Conservation (phyloP, 2,888 invertebrate species). For the Tricholauxania praeusta region DNA sequence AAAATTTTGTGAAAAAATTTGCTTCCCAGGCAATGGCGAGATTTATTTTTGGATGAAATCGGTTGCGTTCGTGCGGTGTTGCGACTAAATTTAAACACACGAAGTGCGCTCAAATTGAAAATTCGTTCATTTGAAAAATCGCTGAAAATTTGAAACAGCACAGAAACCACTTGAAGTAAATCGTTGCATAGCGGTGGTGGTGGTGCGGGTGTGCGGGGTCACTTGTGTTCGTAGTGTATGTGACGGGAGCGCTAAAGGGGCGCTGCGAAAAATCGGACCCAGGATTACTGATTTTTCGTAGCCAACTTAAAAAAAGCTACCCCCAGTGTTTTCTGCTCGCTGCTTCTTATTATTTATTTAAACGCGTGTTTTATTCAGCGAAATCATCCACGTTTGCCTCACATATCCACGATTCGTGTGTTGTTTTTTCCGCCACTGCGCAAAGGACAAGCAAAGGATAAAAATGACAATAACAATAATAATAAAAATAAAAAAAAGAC, state of each 20-base stretch:
- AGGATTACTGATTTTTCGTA: slow-evolving; percentile 58
- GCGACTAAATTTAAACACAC: slow-evolving; percentile 62
- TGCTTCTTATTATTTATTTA: slow-evolving; percentile 26
- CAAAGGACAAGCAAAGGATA: slow-evolving; percentile 18
- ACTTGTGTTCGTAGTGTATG: background rate
- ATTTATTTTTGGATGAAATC: slow-evolving; percentile 63
- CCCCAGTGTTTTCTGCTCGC: slow-evolving; percentile 15
- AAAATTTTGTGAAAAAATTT: slow-evolving; percentile 51
- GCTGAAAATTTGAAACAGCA: slow-evolving; percentile 7
- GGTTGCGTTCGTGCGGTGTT: slow-evolving; percentile 52
- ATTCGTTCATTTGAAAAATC: slow-evolving; percentile 32
- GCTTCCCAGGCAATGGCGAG: slow-evolving; percentile 62
- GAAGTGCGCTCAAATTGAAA: slow-evolving; percentile 50
- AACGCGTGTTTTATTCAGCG: background rate
- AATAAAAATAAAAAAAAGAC: slow-evolving; percentile 22
- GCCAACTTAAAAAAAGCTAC: slow-evolving; percentile 15
- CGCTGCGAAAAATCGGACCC: slow-evolving; percentile 58
- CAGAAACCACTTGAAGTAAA: background rate
- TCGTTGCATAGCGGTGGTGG: slow-evolving; percentile 33
- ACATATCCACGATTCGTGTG: background rate
- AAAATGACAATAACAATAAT: slow-evolving; percentile 18
- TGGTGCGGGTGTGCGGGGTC: slow-evolving; percentile 31
- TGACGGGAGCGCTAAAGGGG: slow-evolving; percentile 35
- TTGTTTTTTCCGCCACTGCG: background rate
- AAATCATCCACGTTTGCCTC: background rate